Evolutionary conservation across 2,888 invertebrate genomes (phyloP), one percentile per base, ranked within the genome.

Genomic region (Vannuccia rotundouncinata): DNA sequence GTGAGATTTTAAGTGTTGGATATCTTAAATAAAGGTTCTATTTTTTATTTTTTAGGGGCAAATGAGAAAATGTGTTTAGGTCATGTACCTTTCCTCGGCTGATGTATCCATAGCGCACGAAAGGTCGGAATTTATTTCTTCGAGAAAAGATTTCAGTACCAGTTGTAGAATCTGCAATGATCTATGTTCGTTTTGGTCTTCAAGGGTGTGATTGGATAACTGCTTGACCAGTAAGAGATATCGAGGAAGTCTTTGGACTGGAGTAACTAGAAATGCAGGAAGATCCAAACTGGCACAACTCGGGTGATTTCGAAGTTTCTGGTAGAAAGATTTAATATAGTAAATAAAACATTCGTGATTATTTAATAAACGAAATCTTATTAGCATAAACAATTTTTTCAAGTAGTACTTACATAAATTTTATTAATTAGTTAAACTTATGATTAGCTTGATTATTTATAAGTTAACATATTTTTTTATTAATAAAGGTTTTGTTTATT

Each of bases 221-320:
- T 75, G 75, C 85, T 89, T 88, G 5, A 89, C 83, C n/a, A 89
- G 85, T 0, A 89, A 85, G 59, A 89, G 86, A 82, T 88, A 89
- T 76, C 87, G 85, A 0, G 89, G 89, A 79, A 89, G 85, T 79
- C 89, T 85, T 82, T 89, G 89, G 10, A 89, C 85, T 0, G 89
- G 89, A 0, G 88, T 86, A 75, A 89, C 83, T 59, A 89, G 84
- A 81, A 88, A 86, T 1, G 87, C 85, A n/a, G 87, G 85, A 30
- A 89, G 83, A 83, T 87, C 87, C 30, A 86, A 83, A 60, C 87
- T 87, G 79, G 86, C 85, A 82, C 87, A 88, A 28, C 84, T 82
- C 10, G 86, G 85, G 79, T 86, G 85, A 27, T 84, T 83, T 77
- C 86, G 82, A 45, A 85, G 84, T 1, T 79, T 80, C 85, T 86